These are phyloP conservation scores for Pasiphila rectangulata DNA, from an alignment of 2,888 invertebrate species.

Conservation along the genomic window DNA sequence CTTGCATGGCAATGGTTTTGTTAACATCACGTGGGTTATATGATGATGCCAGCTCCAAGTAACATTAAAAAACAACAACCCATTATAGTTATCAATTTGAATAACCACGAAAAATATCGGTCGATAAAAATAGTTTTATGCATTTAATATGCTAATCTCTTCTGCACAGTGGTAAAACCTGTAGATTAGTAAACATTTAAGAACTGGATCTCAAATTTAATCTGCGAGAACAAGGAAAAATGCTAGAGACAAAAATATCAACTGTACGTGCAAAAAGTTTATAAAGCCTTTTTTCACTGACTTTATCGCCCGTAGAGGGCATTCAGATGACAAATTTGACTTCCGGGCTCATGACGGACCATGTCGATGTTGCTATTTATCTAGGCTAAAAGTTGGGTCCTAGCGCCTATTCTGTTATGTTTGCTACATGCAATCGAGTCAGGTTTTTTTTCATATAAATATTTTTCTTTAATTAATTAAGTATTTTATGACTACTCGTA, in stretches of 20 bases:
- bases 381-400: too few species aligned
- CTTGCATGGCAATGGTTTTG: too few species aligned
- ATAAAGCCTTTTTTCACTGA: conserved; percentile 21
- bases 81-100: too few species aligned
- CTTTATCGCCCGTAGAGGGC: conserved; percentile 15
- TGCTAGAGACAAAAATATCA: conserved; percentile 56
- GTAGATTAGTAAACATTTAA: conserved; percentile 38
- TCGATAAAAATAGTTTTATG: background rate
- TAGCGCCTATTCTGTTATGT: too few species aligned
- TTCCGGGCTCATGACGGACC: conserved; percentile 23
- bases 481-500: background rate
- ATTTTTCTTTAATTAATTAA: too few species aligned
- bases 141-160: conserved; percentile 4
- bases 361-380: too few species aligned
- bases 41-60: too few species aligned
- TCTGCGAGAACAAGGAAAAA: conserved; percentile 51
- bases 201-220: conserved; percentile 64
- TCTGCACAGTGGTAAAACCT: conserved; percentile 31
- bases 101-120: background rate
- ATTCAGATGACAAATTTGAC: conserved; percentile 16
- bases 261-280: conserved; percentile 43
- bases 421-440: too few species aligned
- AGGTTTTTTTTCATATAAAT: too few species aligned
- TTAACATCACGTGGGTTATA: too few species aligned
- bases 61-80: too few species aligned